Base-by-base conservation (phyloP, 2,113 vertebrate species). In the Burhinus oedicnemus region DNA sequence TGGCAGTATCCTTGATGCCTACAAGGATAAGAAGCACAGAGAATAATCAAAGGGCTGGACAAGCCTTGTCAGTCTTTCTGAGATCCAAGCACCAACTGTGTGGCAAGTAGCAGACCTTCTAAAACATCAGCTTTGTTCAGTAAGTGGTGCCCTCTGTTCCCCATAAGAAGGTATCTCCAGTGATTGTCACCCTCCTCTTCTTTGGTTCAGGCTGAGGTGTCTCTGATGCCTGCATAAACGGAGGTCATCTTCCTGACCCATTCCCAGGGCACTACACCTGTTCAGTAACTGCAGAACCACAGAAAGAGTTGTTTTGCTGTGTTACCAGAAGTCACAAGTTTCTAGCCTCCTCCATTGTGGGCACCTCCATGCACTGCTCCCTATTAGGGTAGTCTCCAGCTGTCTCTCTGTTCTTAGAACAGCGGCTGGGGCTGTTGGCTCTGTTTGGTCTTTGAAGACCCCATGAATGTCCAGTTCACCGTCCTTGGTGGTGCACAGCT, bases 61-160 rank as follows among this genome's bases (percentile, higher is more conserved):
- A 49, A 49, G 21, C 47, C 47, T 60, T 71, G 19, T 11, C 13
- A 60, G 27, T 47, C 5, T 38, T 14, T 68, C 34, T 68, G 29
- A 74, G 26, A 52, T 69, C 11, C 36, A 64, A 47, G 10, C 36
- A 6, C 4, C 8, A 78, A 64, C 8, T 18, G 6, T 8, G 36
- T 11, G 14, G 25, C 42, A 69, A 79, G 16, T 20, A 58, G 18
- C 18, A 87, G 38, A 25, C 8, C 27, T 29, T 70, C 27, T 8
- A 34, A 69, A 74, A 45, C 29, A 42, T 47, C 47, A 52, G 6
- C 12, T 55, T 83, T 6, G 5, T 12, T 52, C 61, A 54, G 5
- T 80, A 4, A 5, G 15, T 38, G 29, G 3, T 5, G 51, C 49
- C 8, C 21, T 90, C 11, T 7, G 8, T 51, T 12, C 2, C 0